phyloP scores from a whole-genome alignment of 1,140 invertebrate species.

The Pogonus chalceus region DNA sequence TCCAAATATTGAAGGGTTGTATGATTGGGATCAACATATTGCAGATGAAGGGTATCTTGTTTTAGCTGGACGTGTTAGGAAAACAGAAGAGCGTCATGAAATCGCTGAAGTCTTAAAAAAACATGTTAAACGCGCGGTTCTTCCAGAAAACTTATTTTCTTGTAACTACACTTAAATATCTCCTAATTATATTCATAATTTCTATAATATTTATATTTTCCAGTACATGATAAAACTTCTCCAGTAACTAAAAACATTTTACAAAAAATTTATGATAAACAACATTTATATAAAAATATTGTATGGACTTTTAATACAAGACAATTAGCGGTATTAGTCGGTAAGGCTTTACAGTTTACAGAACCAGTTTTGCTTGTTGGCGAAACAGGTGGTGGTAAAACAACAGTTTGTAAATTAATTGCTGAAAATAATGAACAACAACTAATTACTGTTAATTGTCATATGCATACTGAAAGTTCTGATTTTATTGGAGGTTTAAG shows the following conservation, averaged over 20 bases:
- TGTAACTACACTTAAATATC: slow-evolving; percentile 28
- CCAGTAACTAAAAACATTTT: slow-evolving; percentile 64
- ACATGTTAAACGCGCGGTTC: slow-evolving; percentile 70
- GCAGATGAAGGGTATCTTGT: slow-evolving; percentile 96
- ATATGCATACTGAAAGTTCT: slow-evolving; percentile 96
- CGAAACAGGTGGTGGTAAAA: slow-evolving; percentile 98
- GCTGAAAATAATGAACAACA: slow-evolving; percentile 54
- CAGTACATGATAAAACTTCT: slow-evolving; percentile 59
- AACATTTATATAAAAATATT: slow-evolving; percentile 61
- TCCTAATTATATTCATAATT: slow-evolving; percentile 3
- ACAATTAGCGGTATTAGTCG: slow-evolving; percentile 82
- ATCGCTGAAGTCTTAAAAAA: slow-evolving; percentile 75
- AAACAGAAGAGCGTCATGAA: slow-evolving; percentile 62
- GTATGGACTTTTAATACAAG: slow-evolving; percentile 92
- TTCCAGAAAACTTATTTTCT: slow-evolving; percentile 66
- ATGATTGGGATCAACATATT: slow-evolving; percentile 96
- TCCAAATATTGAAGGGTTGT: slow-evolving; percentile 47
- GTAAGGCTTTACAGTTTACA: slow-evolving; percentile 79
- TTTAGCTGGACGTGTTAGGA: slow-evolving; percentile 86
- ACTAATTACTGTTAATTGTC: slow-evolving; percentile 86
- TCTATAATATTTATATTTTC: slow-evolving; percentile 16
- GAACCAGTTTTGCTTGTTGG: slow-evolving; percentile 95
- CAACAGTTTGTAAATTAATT: slow-evolving; percentile 87
- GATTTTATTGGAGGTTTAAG: slow-evolving; percentile 95
- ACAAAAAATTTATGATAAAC: slow-evolving; percentile 48